These are phyloP conservation scores for Hemiprocne comata DNA, from an alignment of 2,113 vertebrate genomes.

Conservation along the genomic window DNA sequence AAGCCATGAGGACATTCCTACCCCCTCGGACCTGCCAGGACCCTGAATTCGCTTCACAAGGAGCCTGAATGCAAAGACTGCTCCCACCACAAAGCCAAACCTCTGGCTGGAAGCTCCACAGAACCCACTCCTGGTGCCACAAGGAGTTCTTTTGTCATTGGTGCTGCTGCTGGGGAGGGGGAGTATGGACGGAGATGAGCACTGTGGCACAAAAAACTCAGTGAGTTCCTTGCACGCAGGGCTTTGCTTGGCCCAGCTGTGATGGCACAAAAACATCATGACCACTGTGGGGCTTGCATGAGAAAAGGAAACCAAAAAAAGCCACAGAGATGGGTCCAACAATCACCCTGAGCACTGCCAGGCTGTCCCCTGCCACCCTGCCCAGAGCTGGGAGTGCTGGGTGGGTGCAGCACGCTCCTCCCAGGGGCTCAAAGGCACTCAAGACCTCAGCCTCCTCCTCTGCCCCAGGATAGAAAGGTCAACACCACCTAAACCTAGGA, in stretches of 20 bases:
- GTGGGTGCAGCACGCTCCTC: accelerated
- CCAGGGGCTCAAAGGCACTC: background rate
- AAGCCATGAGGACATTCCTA: background rate
- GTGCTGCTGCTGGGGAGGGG: background rate
- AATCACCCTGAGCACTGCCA: background rate
- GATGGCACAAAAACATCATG: background rate
- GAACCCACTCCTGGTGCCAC: accelerated
- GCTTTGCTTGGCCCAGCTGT: background rate
- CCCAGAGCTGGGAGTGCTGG: background rate
- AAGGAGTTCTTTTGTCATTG: background rate
- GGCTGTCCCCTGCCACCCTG: background rate
- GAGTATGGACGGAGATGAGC: background rate
- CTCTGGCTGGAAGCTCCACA: background rate
- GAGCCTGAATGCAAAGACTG: background rate
- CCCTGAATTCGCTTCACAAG: background rate
- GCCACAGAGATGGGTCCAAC: background rate
- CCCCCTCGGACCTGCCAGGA: background rate
- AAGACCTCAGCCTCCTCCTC: background rate
- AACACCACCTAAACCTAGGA: background rate
- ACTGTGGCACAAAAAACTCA: background rate
- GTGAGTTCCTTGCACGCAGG: background rate
- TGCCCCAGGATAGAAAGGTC: background rate
- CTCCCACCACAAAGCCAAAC: background rate
- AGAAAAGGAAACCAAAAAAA: background rate
- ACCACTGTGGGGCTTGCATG: background rate